Evolutionary conservation across 2,113 vertebrate species (phyloP), one percentile per base, ranked within the genome.

Genomic region (Oophaga pumilio): DNA sequence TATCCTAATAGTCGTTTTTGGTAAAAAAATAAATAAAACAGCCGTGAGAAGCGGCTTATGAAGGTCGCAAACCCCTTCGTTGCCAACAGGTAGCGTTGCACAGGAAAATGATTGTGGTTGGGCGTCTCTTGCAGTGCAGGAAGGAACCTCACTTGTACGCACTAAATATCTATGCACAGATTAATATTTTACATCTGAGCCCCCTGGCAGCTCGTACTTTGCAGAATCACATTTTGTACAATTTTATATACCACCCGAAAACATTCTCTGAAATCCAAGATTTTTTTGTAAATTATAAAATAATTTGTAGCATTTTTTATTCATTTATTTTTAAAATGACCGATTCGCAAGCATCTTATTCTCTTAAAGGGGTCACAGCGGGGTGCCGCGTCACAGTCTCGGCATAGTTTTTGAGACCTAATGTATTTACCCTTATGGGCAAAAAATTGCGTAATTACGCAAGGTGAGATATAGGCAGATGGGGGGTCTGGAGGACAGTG

Each of bases 61-160:
- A 74, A 74, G 8, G 50, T 8, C 17, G 53, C 77, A 52, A 59
- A 87, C 86, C 86, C 86, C 8, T 82, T 82, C 28, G 64, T 43
- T 81, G 78, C 64, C 68, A 53, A 66, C 28, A 74, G 26, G 64
- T 85, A 76, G 56, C 68, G 50, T 33, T 43, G 26, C 68, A 82
- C 68, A 73, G 86, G 28, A 81, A 81, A 87, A 80, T 5, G 26
- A 62, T 33, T 82, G 66, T 74, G 86, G 77, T 82, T 59, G 68
- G 53, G 57, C 49, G 60, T 43, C 12, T 77, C 26, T 76, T 50
- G 33, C 73, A 68, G 24, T 57, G 56, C 20, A 74, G 57, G 64
- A 82, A 73, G 64, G 53, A 73, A 87, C 86, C 43, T 79, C 7
- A 53, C 33, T 77, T 53, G 62, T 84, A 84, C 56, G 43, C 66